Base-by-base conservation (phyloP, 2,797 vertebrate species). In the Staurois parvus region DNA sequence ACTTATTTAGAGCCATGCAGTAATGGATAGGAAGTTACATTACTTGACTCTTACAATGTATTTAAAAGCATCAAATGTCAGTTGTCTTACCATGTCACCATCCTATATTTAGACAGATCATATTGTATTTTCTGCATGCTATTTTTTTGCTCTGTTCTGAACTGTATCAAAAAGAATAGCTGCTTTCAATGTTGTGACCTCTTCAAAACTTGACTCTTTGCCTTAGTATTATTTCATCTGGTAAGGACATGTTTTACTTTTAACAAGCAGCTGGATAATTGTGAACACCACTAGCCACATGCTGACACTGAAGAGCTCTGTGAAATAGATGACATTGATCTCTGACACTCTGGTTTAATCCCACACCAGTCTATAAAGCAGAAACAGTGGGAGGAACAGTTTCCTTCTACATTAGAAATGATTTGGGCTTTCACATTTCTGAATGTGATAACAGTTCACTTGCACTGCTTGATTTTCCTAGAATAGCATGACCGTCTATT, bases 241-340 rank as follows among this genome's bases (percentile, higher is more conserved):
- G 70, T 73, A 72, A 72, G 69, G 79, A 72, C 79, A 72, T 81
- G 79, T 72, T 72, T 81, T 72, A 81, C 79, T 81, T 81, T 81
- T 81, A 81, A 73, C 69, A 81, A 81, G 79, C 79, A 81, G 79
- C 79, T 81, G 79, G 79, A 81, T 81, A 81, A 81, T 81, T 72
- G 68, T 81, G 79, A 81, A 64, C 37, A 72, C 69, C 79, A 72
- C 79, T 81, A 72, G 69, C 79, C 79, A 81, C 79, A 81, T 72
- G 79, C 79, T 81, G 79, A 81, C 79, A 72, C 52, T 64, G 79
- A 81, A 81, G 79, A 81, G 79, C 69, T 72, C 69, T 72, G 79
- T 81, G 79, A 81, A 72, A 81, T 81, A 81, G 79, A 81, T 81
- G 79, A 81, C 79, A 81, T 81, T 81, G 79, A 81, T 81, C 79